Evolutionary conservation across 1,140 invertebrate species (phyloP).

Genomic region (Megalopta genalis): DNA sequence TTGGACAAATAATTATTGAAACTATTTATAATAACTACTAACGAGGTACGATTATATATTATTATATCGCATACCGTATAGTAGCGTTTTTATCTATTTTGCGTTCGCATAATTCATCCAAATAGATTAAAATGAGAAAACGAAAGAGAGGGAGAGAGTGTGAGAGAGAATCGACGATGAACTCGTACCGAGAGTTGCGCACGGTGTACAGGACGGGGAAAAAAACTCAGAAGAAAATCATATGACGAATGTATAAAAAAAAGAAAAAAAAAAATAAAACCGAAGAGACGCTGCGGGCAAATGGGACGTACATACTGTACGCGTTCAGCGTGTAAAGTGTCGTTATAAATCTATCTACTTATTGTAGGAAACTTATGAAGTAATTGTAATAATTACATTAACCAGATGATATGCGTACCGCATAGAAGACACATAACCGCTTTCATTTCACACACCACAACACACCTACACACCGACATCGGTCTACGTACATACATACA

Average conservation of each 20-base stretch:
- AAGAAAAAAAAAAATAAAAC: constrained; percentile 19
- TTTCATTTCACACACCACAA: constrained; percentile 59
- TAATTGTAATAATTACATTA: constrained; percentile 73
- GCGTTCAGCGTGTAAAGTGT: constrained; percentile 69
- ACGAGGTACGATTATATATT: constrained; percentile 72
- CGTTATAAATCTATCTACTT: constrained; percentile 73
- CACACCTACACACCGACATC: constrained; percentile 52
- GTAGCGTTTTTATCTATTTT: constrained; percentile 75
- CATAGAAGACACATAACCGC: constrained; percentile 64
- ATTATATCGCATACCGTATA: constrained; percentile 70
- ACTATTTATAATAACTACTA: constrained; percentile 76
- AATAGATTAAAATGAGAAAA: constrained; percentile 46
- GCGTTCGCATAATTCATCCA: constrained; percentile 70
- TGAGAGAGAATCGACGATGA: constrained; percentile 15
- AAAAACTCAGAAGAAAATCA: constrained; percentile 3
- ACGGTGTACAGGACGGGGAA: constrained; percentile 20
- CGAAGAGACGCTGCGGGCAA: constrained; percentile 48
- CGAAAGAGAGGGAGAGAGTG: constrained; percentile 38
- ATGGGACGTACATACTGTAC: constrained; percentile 56
- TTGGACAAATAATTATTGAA: constrained; percentile 78
- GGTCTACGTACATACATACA: background rate
- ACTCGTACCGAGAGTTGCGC: background rate
- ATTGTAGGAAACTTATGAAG: constrained; percentile 72
- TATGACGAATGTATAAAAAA: constrained; percentile 40
- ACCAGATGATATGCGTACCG: constrained; percentile 63